Evolutionary conservation across 2,113 vertebrate species (phyloP).

Genomic region (Lampris incognitus): DNA sequence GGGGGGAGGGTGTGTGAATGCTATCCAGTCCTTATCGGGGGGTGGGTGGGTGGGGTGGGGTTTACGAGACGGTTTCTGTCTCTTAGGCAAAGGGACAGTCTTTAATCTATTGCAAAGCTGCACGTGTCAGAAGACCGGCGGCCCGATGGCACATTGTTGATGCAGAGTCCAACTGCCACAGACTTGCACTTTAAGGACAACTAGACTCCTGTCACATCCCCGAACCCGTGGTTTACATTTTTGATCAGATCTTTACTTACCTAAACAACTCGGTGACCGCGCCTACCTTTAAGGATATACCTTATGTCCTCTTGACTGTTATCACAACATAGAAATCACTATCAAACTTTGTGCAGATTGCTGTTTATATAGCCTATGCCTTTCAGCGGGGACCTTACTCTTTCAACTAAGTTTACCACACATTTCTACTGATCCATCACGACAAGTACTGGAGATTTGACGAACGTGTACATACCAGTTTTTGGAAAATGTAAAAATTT

Average conservation of each 20-base stretch:
- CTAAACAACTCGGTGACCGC: constrained; percentile 83
- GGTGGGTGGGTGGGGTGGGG: constrained; percentile 29
- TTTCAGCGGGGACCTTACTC: constrained; percentile 73
- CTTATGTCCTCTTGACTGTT: constrained; percentile 85
- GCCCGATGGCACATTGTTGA: constrained; percentile 68
- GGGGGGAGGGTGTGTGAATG: constrained; percentile 53
- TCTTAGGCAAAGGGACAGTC: constrained; percentile 40
- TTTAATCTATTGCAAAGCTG: constrained; percentile 79
- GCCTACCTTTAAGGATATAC: constrained; percentile 86
- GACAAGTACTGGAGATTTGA: constrained; percentile 56
- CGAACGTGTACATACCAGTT: constrained; percentile 66
- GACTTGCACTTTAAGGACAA: constrained; percentile 87
- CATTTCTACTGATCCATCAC: constrained; percentile 70
- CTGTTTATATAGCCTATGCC: constrained; percentile 80
- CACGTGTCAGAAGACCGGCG: constrained; percentile 60
- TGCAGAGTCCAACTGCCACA: constrained; percentile 83
- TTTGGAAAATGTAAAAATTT: constrained; percentile 24
- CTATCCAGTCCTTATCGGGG: constrained; percentile 50
- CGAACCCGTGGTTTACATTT: constrained; percentile 84
- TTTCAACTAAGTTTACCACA: constrained; percentile 66
- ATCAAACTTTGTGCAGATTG: constrained; percentile 80
- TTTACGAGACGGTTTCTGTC: constrained; percentile 48
- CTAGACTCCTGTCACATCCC: constrained; percentile 80
- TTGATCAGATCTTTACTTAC: constrained; percentile 76
- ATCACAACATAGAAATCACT: constrained; percentile 71